A percentile compares a stretch with the other conserved stretches of the same genome.
phyloP scores from a whole-genome alignment of 2,888 invertebrate species.

The Drosophila parthenogenetica region DNA sequence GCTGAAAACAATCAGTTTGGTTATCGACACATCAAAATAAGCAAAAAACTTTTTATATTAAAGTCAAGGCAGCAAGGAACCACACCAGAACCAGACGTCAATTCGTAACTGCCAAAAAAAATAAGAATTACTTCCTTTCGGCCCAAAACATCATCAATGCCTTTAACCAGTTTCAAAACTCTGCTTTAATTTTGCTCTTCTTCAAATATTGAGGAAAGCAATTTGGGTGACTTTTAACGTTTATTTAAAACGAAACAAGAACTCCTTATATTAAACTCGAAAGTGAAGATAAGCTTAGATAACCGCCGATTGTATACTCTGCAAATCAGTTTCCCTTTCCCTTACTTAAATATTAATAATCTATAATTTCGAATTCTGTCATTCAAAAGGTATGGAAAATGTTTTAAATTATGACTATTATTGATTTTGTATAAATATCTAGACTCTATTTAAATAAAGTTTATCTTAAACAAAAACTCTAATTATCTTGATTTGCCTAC shows the following conservation, averaged over 20 bases:
- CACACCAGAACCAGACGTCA: slow-evolving; percentile 1
- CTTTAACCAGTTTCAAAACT: slow-evolving; percentile 50
- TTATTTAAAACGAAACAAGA: slow-evolving; percentile 46
- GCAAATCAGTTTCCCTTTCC: background rate
- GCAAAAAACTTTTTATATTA: background rate
- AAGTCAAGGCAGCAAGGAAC: slow-evolving; percentile 5
- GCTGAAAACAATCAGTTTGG: slow-evolving; percentile 24
- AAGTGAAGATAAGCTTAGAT: slow-evolving; percentile 11
- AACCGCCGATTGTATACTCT: slow-evolving; percentile 20
- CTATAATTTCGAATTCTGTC: too few relatives aligned
- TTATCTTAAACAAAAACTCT: too few relatives aligned
- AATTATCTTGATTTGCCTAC: too few relatives aligned
- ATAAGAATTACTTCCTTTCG: slow-evolving; percentile 46
- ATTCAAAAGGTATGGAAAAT: too few relatives aligned
- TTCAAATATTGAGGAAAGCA: slow-evolving; percentile 52
- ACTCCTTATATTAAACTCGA: slow-evolving; percentile 34
- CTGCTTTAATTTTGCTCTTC: slow-evolving; percentile 37
- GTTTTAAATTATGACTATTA: too few relatives aligned
- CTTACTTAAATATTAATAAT: too few relatives aligned
- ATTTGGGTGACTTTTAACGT: slow-evolving; percentile 38
- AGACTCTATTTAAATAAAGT: too few relatives aligned
- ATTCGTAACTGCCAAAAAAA: slow-evolving; percentile 44
- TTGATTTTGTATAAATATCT: too few relatives aligned
- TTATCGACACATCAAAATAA: slow-evolving; percentile 10
- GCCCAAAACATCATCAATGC: slow-evolving; percentile 12